A percentile compares a stretch with the other conserved stretches of the same genome.
Conservation (phyloP, 2,797 vertebrate species). For the Syndactyla subalaris region DNA sequence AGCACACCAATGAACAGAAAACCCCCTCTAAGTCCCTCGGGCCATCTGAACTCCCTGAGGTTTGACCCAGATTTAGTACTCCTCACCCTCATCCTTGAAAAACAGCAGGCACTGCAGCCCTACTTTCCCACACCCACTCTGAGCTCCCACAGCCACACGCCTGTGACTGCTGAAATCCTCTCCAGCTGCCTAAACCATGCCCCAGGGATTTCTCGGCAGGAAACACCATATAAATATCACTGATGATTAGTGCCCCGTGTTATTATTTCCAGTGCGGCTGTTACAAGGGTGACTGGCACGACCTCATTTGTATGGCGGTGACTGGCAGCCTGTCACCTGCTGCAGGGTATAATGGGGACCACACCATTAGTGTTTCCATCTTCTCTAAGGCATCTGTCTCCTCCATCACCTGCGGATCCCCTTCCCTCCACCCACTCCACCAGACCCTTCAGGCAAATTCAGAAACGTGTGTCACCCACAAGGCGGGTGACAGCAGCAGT, state of each 20-base stretch:
- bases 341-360: constrained; percentile 34
- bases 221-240: constrained; percentile 32
- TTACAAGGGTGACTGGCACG: constrained; percentile 53
- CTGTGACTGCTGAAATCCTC: neutral
- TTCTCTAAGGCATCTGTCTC: constrained; percentile 70
- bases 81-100: neutral
- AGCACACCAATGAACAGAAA: neutral
- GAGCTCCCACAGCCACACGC: neutral
- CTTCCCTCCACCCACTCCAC: neutral
- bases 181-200: constrained; percentile 2
- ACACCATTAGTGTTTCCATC: constrained; percentile 44
- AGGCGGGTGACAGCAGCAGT: neutral
- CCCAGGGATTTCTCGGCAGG: constrained; percentile 17
- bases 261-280: constrained; percentile 60
- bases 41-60: neutral
- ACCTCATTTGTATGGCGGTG: constrained; percentile 61
- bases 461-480: neutral
- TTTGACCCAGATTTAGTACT: neutral
- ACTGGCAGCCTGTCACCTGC: constrained; percentile 73
- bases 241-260: constrained; percentile 36
- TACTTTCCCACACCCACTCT: accelerated
- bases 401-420: constrained; percentile 25
- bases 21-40: accelerated
- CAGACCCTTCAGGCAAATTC: constrained; percentile 59
- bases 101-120: neutral